phyloP scores from a whole-genome alignment of 2,113 vertebrate species.

The Gymnarchus niloticus region DNA sequence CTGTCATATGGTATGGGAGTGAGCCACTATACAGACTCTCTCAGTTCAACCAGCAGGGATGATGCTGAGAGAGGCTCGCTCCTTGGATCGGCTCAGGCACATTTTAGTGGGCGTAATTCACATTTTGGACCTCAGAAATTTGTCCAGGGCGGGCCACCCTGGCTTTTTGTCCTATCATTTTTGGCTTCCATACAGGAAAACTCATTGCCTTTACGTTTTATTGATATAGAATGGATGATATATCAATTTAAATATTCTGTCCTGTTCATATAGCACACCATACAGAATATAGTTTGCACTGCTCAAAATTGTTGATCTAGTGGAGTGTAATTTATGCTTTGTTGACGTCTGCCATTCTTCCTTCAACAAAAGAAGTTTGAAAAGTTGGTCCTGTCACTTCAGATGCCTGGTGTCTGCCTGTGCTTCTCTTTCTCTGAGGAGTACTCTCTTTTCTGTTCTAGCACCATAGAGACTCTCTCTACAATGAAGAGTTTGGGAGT shows the following conservation, averaged over 20 bases:
- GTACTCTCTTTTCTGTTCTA: constrained; percentile 39
- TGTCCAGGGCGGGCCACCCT: background rate
- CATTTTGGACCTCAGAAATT: background rate
- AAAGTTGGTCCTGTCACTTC: background rate
- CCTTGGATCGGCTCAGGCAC: background rate
- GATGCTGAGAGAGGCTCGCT: background rate
- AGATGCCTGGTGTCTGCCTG: background rate
- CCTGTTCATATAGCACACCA: background rate
- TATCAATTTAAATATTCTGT: background rate
- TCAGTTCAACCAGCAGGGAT: background rate
- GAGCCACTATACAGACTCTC: background rate
- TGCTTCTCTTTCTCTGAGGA: constrained; percentile 35
- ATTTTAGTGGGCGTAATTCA: too few relatives aligned
- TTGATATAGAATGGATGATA: background rate
- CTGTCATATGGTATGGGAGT: background rate
- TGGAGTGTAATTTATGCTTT: background rate
- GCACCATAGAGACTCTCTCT: background rate
- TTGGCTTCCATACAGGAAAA: background rate
- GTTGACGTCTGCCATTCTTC: background rate
- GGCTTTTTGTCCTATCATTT: background rate
- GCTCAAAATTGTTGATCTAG: background rate
- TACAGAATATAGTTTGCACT: background rate
- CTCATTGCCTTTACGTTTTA: background rate
- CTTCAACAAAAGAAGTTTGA: background rate
- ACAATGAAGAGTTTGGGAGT: constrained; percentile 6